These are phyloP conservation scores for Pagrus major DNA, from an alignment of 2,113 vertebrate species.

Conservation along the genomic window DNA sequence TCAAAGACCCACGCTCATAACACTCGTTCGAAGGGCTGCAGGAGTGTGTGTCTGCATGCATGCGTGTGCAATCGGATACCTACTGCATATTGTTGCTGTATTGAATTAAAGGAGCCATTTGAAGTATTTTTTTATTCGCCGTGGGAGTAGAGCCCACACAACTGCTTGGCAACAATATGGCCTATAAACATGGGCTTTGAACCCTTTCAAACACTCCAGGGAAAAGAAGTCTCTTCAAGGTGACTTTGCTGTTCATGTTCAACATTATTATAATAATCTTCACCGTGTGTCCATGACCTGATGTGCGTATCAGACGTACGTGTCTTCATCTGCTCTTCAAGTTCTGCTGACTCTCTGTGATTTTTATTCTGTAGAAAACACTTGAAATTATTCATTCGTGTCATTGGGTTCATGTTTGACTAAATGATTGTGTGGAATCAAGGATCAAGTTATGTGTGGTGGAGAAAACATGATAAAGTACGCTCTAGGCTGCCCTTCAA, in stretches of 20 bases:
- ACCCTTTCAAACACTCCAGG: neutral
- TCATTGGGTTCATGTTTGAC: constrained; percentile 51
- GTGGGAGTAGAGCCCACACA: neutral
- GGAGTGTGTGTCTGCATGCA: neutral
- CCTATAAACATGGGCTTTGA: neutral
- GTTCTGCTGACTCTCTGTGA: neutral
- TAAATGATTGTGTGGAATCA: constrained; percentile 58
- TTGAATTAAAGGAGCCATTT: neutral
- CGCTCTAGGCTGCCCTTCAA: too few species aligned
- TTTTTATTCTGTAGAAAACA: constrained; percentile 16
- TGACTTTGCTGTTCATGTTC: neutral
- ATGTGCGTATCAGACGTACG: neutral
- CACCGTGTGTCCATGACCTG: neutral
- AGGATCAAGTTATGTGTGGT: too few species aligned
- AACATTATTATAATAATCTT: neutral
- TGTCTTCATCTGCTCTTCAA: constrained; percentile 8
- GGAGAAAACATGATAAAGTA: too few species aligned
- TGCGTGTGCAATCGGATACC: too few species aligned
- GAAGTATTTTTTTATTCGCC: neutral
- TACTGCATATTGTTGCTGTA: neutral
- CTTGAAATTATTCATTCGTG: constrained; percentile 24
- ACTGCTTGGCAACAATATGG: neutral
- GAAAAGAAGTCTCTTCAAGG: neutral
- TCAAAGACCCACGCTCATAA: constrained; percentile 6
- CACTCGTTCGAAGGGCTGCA: neutral